phyloP scores from a whole-genome alignment of 2,797 vertebrate genomes.

The Dendrocincla tyrannina region DNA sequence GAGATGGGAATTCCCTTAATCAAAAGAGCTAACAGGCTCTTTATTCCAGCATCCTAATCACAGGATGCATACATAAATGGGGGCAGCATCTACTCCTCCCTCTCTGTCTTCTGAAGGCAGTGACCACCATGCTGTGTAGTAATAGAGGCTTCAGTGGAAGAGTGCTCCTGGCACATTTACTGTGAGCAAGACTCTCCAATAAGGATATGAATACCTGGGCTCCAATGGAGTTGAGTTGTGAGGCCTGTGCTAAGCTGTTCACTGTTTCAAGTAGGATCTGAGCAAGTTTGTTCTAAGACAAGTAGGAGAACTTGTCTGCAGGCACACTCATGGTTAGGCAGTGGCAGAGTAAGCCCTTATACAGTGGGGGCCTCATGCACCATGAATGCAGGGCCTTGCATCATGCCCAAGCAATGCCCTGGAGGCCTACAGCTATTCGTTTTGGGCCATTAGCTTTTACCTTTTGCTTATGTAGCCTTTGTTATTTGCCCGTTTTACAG shows the following conservation, averaged over 20 bases:
- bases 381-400: neutral
- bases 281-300: neutral
- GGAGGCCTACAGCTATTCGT: neutral
- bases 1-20: neutral
- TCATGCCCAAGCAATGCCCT: neutral
- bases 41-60: neutral
- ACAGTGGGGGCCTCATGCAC: neutral
- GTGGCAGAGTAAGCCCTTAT: neutral
- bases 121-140: fast-evolving
- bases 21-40: neutral
- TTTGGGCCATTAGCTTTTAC: neutral
- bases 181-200: neutral
- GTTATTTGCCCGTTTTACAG: neutral
- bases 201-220: neutral
- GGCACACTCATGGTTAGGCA: neutral
- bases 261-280: neutral
- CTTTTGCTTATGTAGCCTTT: conserved; percentile 8
- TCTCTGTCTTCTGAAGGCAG: neutral
- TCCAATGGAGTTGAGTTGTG: neutral
- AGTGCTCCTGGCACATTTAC: neutral
- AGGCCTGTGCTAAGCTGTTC: neutral
- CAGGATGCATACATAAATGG: neutral
- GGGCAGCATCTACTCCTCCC: neutral
- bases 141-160: neutral
- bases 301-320: neutral